Percentiles rank a stretch among this genome's conserved stretches.
Evolutionary conservation across 1,140 invertebrate genomes (phyloP).

Genomic region (Lethrus apterus): DNA sequence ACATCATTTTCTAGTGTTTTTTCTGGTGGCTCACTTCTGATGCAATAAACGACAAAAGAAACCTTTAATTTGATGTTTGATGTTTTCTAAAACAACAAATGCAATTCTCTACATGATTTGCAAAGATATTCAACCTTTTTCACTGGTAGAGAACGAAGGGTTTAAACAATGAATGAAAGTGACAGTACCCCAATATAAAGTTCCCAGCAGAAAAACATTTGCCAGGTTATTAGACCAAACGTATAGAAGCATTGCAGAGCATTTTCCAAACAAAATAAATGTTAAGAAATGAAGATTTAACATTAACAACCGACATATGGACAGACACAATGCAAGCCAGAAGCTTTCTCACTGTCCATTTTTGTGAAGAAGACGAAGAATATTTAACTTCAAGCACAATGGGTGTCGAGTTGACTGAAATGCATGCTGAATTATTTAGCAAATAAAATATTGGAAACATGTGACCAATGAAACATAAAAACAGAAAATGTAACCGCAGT

Average conservation of each 20-base stretch:
- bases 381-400: conserved; percentile 18
- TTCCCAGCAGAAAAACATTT: conserved; percentile 32
- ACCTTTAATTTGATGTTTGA: no score
- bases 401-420: conserved; percentile 19
- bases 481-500: background rate
- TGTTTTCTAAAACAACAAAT: conserved; percentile 24
- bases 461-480: conserved; percentile 17
- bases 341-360: conserved; percentile 31
- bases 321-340: no score
- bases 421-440: conserved; percentile 26
- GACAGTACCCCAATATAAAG: conserved; percentile 35
- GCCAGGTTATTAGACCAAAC: conserved; percentile 30
- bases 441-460: conserved; percentile 16
- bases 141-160: conserved; percentile 38
- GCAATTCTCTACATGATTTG: conserved; percentile 37
- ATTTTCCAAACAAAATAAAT: conserved; percentile 28
- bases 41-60: no score
- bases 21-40: no score
- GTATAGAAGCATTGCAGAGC: conserved; percentile 33
- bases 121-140: conserved; percentile 38
- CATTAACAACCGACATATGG: conserved; percentile 31
- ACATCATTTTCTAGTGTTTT: no score
- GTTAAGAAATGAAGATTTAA: conserved; percentile 15
- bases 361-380: conserved; percentile 15
- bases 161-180: conserved; percentile 37